A percentile compares a stretch with the other conserved stretches of the same genome.
Conservation (phyloP, 2,888 invertebrate species). For the Ochropacha duplaris region DNA sequence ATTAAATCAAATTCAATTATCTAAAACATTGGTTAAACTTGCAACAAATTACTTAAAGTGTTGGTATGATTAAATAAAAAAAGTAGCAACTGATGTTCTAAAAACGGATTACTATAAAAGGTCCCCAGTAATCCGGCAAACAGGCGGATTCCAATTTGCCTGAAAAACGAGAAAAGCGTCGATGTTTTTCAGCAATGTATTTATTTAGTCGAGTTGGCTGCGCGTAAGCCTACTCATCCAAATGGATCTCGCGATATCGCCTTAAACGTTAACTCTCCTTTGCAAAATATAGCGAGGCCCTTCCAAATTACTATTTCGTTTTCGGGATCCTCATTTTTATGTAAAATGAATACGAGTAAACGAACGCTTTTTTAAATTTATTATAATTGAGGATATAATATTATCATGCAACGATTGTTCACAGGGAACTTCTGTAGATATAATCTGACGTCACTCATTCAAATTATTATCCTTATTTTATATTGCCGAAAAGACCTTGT, state of each 20-base stretch:
- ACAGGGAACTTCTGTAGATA: not conserved
- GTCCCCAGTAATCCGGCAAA: constrained; percentile 10
- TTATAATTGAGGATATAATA: not conserved
- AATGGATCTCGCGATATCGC: constrained; percentile 21
- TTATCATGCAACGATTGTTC: not conserved
- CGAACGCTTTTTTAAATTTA: too few species aligned
- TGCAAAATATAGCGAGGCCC: constrained; percentile 21
- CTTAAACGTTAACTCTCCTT: constrained; percentile 18
- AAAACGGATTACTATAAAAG: constrained; percentile 19
- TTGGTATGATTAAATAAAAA: constrained; percentile 6
- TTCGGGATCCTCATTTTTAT: constrained; percentile 2
- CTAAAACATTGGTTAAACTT: too few species aligned
- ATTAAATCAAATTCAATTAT: not conserved
- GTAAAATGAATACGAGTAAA: not conserved
- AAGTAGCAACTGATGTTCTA: constrained; percentile 11
- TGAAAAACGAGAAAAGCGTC: constrained; percentile 21
- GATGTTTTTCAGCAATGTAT: constrained; percentile 12
- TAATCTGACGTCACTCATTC: not conserved
- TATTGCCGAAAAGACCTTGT: too few species aligned
- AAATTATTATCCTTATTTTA: too few species aligned
- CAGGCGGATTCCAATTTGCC: constrained; percentile 23
- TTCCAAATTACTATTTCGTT: constrained; percentile 32
- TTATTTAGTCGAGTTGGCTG: constrained; percentile 17
- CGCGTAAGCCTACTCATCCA: constrained; percentile 17
- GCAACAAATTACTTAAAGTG: not conserved